phyloP scores from a whole-genome alignment of 2,797 vertebrate species.

The Bradypus variegatus region DNA sequence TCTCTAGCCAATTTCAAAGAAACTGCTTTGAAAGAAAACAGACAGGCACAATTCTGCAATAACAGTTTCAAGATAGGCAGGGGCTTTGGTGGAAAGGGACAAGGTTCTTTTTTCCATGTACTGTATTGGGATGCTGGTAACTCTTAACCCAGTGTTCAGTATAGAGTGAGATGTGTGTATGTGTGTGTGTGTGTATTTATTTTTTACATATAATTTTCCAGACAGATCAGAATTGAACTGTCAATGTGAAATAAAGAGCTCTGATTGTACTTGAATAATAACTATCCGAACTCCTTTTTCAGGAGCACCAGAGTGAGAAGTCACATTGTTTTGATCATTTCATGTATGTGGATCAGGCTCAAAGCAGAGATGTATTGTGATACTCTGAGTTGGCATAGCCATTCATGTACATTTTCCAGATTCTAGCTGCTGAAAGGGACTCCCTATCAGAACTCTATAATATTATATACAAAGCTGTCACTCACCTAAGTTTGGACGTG shows the following conservation, averaged over 20 bases:
- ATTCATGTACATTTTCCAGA: conserved; percentile 32
- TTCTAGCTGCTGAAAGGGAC: conserved; percentile 19
- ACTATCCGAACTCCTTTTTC: conserved; percentile 36
- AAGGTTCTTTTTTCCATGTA: conserved; percentile 47
- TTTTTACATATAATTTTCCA: conserved; percentile 58
- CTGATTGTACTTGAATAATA: conserved; percentile 60
- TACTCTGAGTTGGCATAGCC: not conserved
- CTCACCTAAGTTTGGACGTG: not conserved
- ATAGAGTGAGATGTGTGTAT: conserved; percentile 29
- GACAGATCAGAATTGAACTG: conserved; percentile 47
- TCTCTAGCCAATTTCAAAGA: conserved; percentile 50
- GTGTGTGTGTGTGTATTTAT: conserved; percentile 47
- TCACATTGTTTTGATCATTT: not conserved
- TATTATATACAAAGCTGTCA: not conserved
- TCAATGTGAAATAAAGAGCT: conserved; percentile 54
- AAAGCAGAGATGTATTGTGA: conserved; percentile 34
- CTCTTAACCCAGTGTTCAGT: conserved; percentile 38
- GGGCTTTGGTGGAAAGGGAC: conserved; percentile 2
- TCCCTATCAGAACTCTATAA: not conserved
- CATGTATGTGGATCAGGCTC: conserved; percentile 30
- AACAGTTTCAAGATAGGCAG: conserved; percentile 51
- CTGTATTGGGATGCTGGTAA: conserved; percentile 54
- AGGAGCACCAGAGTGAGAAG: conserved; percentile 33
- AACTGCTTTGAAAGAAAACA: conserved; percentile 55
- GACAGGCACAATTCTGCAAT: conserved; percentile 63